These are phyloP conservation scores for Syngnathus scovelli DNA, from an alignment of 2,113 vertebrate species.

Conservation along the genomic window DNA sequence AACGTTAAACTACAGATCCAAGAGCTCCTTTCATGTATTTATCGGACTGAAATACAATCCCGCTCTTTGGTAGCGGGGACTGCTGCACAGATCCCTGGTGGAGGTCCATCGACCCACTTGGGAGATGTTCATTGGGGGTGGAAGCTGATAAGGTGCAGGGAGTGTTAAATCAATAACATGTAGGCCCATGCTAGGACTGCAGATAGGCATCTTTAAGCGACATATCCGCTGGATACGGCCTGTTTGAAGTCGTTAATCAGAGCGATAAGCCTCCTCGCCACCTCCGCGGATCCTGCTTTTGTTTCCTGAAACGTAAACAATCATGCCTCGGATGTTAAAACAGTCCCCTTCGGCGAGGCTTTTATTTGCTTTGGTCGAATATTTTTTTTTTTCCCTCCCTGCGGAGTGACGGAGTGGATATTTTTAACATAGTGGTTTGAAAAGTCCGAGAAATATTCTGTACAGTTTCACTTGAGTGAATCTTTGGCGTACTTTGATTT, in stretches of 20 bases:
- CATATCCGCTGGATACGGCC: slow-evolving; percentile 11
- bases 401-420: slow-evolving; percentile 35
- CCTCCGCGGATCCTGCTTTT: slow-evolving; percentile 10
- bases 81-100: slow-evolving; percentile 38
- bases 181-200: slow-evolving; percentile 21
- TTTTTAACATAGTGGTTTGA: not conserved
- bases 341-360: slow-evolving; percentile 42
- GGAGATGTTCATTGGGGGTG: slow-evolving; percentile 28
- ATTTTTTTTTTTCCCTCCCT: slow-evolving; percentile 36
- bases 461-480: too few relatives aligned
- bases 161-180: slow-evolving; percentile 45
- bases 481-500: too few relatives aligned
- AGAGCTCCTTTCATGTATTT: not conserved
- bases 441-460: too few relatives aligned
- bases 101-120: slow-evolving; percentile 30
- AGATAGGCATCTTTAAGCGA: slow-evolving; percentile 43
- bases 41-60: not conserved
- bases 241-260: slow-evolving; percentile 40
- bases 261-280: slow-evolving; percentile 13
- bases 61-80: slow-evolving; percentile 13
- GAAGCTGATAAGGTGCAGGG: slow-evolving; percentile 42
- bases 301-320: slow-evolving; percentile 21
- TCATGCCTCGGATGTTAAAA: slow-evolving; percentile 6
- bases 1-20: not conserved
- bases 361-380: slow-evolving; percentile 63